Percentiles rank a stretch among this genome's conserved stretches.
phyloP scores from a whole-genome alignment of 2,113 vertebrate genomes.

The Stigmatopora nigra region DNA sequence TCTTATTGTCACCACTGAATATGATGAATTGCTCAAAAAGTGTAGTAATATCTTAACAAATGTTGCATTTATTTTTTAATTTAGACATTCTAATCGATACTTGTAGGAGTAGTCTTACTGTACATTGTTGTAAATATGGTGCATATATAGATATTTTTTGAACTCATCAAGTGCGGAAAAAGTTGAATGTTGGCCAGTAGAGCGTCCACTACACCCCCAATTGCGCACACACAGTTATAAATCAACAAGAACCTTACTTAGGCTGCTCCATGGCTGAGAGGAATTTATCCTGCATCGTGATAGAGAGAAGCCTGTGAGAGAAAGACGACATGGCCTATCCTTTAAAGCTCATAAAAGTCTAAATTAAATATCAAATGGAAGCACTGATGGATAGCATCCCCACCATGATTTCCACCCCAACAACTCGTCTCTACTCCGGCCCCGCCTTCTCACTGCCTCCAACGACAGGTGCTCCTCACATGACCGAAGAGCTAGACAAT shows the following conservation, averaged over 20 bases:
- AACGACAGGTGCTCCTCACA: conserved; percentile 64
- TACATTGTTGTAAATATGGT: neutral
- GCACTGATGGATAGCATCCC: conserved; percentile 69
- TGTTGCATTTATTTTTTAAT: too few species aligned
- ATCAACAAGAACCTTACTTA: conserved; percentile 52
- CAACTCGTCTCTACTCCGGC: conserved; percentile 35
- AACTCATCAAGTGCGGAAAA: neutral
- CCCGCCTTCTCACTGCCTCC: conserved; percentile 30
- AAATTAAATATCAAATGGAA: conserved; percentile 78
- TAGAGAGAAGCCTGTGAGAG: conserved; percentile 53
- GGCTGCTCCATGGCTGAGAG: conserved; percentile 54
- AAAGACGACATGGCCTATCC: conserved; percentile 66
- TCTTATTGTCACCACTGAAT: too few species aligned
- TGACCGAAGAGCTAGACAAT: conserved; percentile 64
- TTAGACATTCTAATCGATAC: neutral
- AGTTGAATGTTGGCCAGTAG: conserved; percentile 34
- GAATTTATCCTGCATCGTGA: conserved; percentile 68
- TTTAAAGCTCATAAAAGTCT: conserved; percentile 75
- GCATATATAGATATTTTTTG: conserved; percentile 13
- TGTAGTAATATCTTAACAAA: neutral
- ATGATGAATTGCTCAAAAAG: neutral
- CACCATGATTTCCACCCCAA: conserved; percentile 44
- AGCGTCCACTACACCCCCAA: conserved; percentile 28
- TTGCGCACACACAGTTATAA: conserved; percentile 57
- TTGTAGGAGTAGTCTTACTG: neutral